Percentiles rank a stretch among this genome's conserved stretches.
Conservation (phyloP, 2,797 vertebrate species). For the Coluber constrictor region DNA sequence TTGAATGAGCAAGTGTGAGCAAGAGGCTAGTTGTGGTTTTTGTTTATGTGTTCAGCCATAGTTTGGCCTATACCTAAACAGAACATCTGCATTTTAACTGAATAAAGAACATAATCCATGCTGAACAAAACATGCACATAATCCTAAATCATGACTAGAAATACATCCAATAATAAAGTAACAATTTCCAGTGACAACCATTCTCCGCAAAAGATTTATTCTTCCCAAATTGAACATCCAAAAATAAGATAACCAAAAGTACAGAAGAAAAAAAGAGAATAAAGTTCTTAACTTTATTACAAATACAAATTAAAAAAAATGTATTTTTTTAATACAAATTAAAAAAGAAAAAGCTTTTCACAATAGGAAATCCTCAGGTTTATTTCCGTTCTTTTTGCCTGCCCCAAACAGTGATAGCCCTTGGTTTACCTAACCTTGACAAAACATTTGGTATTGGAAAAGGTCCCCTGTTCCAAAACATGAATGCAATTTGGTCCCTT, state of each 20-base stretch:
- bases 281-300: too few species aligned
- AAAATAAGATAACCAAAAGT: not conserved
- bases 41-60: not conserved
- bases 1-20: not conserved
- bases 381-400: too few species aligned
- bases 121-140: not conserved
- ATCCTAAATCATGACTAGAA: not conserved
- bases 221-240: not conserved
- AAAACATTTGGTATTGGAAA: not conserved
- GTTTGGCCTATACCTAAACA: not conserved
- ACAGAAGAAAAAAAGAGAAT: not conserved
- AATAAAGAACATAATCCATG: not conserved
- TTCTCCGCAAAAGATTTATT: conserved; percentile 1
- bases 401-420: not conserved
- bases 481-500: not conserved
- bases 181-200: not conserved
- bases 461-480: not conserved
- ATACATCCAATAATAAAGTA: not conserved
- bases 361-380: not conserved
- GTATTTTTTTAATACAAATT: too few species aligned
- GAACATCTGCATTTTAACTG: not conserved
- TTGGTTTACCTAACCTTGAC: not conserved
- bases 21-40: not conserved
- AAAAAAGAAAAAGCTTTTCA: not conserved
- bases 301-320: not conserved